Base-by-base conservation (phyloP, 2,888 invertebrate genomes). In the Pyralis farinalis region DNA sequence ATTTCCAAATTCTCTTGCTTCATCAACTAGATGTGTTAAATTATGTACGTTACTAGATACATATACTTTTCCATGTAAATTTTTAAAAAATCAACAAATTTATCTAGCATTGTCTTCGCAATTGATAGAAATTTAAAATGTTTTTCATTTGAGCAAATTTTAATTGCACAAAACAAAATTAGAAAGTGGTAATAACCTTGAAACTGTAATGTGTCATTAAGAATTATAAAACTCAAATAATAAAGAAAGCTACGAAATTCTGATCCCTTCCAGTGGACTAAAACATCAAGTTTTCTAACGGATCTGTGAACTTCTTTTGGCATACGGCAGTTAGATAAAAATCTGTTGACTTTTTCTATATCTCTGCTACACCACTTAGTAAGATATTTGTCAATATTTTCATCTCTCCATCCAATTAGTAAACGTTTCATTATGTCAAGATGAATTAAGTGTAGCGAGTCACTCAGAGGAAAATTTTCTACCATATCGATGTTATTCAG, bases 361-460 rank as follows among this genome's bases (percentile, higher is more conserved):
- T 55, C 49, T 32, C 12, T 29, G 20, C 42, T 38, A 34, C 39
- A n/a, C 29, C 34, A 34, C 21, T 40, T 40, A 1, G 34, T 40
- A 6, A 7, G 3, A 25, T 8, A 25, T 25, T 25, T 25, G n/a
- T 7, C 25, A n/a, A 25, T 5, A 25, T 25, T 25, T 0, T 49
- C 57, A 39, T 55, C 51, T 2, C 51, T 21, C 53, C 55, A 57
- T 1, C 55, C 53, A 0, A 41, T 30, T 1, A 55, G 4, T 10
- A 53, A 32, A 6, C 54, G 21, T 12, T 58, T 60, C 55, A 58
- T 55, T 0, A 60, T 3, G 0, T 58, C 57, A 0, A 58, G 31
- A 25, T 58, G 57, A 4, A 62, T 48, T 9, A 59, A 34, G 35
- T 62, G 55, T 1, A 58, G 30, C 0, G 56, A 55, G 34, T 59